phyloP scores from a whole-genome alignment of 2,113 vertebrate genomes.

The Paracanthobrama guichenoti region DNA sequence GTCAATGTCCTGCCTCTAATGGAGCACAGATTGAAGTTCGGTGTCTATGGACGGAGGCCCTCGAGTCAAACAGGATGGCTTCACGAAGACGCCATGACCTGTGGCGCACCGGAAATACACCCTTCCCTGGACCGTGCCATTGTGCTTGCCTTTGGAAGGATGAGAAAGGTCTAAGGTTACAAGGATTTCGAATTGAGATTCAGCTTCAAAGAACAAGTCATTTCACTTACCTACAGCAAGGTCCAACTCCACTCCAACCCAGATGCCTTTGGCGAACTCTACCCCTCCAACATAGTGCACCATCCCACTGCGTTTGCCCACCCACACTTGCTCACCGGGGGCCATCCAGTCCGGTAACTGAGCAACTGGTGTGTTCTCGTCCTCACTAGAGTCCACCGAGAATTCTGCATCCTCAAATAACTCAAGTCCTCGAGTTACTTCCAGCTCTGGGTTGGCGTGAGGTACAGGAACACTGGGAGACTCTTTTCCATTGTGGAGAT shows the following conservation, averaged over 20 bases:
- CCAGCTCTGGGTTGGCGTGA: neutral
- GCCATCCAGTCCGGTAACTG: constrained; percentile 79
- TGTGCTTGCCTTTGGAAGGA: constrained; percentile 80
- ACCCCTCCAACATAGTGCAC: constrained; percentile 81
- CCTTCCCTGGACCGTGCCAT: constrained; percentile 82
- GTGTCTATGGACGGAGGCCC: constrained; percentile 68
- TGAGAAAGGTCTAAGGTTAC: neutral
- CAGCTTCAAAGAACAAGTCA: neutral
- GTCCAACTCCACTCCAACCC: constrained; percentile 82
- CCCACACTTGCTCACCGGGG: constrained; percentile 79
- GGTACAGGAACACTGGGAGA: constrained; percentile 19
- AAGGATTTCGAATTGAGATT: neutral
- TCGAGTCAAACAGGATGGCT: constrained; percentile 78
- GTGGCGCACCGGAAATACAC: constrained; percentile 83
- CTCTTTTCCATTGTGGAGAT: constrained; percentile 58
- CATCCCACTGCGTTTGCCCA: constrained; percentile 77
- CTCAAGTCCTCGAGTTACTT: constrained; percentile 15
- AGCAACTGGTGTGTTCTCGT: constrained; percentile 70
- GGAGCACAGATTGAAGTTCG: constrained; percentile 70
- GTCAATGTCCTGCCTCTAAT: constrained; percentile 51
- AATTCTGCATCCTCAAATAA: constrained; percentile 61
- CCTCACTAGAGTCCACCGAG: constrained; percentile 64
- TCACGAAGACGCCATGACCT: constrained; percentile 80
- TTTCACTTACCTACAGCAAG: constrained; percentile 79
- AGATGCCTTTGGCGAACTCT: constrained; percentile 84